Conservation (phyloP, 1,140 invertebrate genomes). For the Drosophila pachea region DNA sequence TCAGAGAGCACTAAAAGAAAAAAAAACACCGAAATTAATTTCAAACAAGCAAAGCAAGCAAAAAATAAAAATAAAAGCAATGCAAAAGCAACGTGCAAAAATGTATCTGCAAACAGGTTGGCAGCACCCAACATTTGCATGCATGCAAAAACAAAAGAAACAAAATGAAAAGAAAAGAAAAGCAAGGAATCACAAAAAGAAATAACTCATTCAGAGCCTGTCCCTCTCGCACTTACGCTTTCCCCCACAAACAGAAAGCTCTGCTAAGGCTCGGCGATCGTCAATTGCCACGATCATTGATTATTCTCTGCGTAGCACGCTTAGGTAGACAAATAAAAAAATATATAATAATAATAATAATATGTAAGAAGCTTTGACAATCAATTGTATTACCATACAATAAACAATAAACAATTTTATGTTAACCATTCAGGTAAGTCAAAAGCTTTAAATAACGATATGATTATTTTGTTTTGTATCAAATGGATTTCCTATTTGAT, state of each 20-base stretch:
- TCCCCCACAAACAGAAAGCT: neutral
- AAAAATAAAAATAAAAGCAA: slow-evolving; percentile 4
- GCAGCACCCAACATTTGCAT: slow-evolving; percentile 32
- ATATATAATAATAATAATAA: too few relatives aligned
- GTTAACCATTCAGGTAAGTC: too few relatives aligned
- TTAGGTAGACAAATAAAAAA: too few relatives aligned
- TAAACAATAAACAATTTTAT: too few relatives aligned
- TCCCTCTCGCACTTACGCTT: neutral
- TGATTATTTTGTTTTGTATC: neutral
- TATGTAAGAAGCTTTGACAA: too few relatives aligned
- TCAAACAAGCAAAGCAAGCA: slow-evolving; percentile 7
- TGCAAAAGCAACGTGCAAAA: slow-evolving; percentile 2
- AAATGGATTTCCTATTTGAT: neutral
- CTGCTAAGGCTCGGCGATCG: neutral
- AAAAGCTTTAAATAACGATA: neutral
- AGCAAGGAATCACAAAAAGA: slow-evolving; percentile 1
- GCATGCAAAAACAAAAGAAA: slow-evolving; percentile 6
- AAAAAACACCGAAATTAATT: slow-evolving; percentile 2
- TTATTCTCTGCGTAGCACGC: too few relatives aligned
- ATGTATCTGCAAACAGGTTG: slow-evolving; percentile 27
- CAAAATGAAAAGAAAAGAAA: slow-evolving; percentile 7
- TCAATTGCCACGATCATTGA: too few relatives aligned
- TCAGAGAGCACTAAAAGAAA: slow-evolving; percentile 9
- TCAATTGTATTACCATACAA: too few relatives aligned
- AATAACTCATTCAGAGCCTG: neutral